Conservation (phyloP, 2,797 vertebrate genomes). For the Forpus xanthops region DNA sequence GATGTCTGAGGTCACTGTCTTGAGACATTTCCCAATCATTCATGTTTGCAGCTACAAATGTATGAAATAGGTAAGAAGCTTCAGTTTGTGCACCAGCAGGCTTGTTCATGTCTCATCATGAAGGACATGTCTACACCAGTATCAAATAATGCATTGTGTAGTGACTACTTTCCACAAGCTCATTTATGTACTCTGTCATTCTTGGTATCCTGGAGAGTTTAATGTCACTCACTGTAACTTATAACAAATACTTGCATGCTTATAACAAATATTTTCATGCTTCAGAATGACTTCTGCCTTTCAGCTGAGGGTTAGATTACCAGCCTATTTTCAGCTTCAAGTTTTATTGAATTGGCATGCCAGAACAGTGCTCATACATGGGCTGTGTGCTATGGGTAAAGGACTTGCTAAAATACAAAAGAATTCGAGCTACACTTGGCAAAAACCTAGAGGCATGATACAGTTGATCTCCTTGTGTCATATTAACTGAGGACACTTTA, state of each 20-base stretch:
- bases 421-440: background rate
- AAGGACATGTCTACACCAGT: background rate
- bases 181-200: background rate
- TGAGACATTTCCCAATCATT: background rate
- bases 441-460: background rate
- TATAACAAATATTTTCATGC: background rate
- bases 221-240: background rate
- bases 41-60: background rate
- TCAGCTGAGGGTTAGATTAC: background rate
- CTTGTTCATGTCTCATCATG: background rate
- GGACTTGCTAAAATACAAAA: background rate
- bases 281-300: background rate
- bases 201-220: background rate
- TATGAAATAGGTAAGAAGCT: background rate
- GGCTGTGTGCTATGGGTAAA: background rate
- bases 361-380: fast-evolving
- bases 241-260: background rate
- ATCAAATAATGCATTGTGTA: background rate
- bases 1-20: background rate
- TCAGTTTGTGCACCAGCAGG: too few relatives aligned
- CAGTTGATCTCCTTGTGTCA: background rate
- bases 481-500: background rate
- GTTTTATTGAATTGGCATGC: background rate
- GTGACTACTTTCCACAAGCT: background rate
- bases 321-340: background rate